Percentiles rank a stretch among this genome's conserved stretches.
Evolutionary conservation across 2,888 invertebrate genomes (phyloP).

Genomic region (Patella ulyssiponensis): DNA sequence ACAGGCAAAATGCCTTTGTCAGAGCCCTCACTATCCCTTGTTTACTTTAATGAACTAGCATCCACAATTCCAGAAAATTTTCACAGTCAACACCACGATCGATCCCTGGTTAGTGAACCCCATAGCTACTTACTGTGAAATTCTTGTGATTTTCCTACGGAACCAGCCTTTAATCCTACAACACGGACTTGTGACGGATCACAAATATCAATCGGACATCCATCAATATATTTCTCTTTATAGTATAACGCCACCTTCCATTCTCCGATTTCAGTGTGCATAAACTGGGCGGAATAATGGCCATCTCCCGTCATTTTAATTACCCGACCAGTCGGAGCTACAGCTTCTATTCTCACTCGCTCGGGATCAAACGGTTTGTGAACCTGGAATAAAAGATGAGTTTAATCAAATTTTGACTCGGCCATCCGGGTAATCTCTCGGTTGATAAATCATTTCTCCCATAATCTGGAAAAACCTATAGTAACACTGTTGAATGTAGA

Average conservation of each 20-base stretch:
- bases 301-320: conserved; percentile 61
- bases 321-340: conserved; percentile 57
- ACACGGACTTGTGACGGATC: conserved; percentile 62
- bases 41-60: neutral
- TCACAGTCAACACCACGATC: neutral
- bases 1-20: no score
- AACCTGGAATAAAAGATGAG: conserved; percentile 16
- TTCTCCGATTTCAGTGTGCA: conserved; percentile 58
- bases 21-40: no score
- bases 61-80: neutral
- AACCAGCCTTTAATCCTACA: conserved; percentile 50
- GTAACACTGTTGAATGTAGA: no score
- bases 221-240: conserved; percentile 50
- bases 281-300: conserved; percentile 59
- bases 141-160: conserved; percentile 48
- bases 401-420: no score
- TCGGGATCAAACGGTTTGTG: conserved; percentile 37
- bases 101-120: no score
- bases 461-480: no score
- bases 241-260: conserved; percentile 56
- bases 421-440: no score
- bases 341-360: conserved; percentile 53
- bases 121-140: conserved; percentile 47
- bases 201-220: conserved; percentile 58
- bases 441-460: no score